Percentiles rank a stretch among this genome's conserved stretches.
Conservation (phyloP, 2,888 invertebrate genomes). For the Trissoscelio sp. region DNA sequence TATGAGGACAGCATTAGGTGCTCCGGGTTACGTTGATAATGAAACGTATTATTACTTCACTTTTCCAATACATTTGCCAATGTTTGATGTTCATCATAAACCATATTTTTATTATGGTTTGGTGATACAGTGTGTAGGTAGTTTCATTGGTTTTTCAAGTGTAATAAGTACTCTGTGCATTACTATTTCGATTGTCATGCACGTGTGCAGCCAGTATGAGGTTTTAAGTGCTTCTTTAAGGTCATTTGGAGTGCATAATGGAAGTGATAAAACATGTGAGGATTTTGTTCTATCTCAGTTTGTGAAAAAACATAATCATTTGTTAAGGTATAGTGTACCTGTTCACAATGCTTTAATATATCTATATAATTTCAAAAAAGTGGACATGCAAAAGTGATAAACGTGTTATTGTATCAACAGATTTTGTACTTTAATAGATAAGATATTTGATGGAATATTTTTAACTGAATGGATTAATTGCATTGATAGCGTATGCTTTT, state of each 20-base stretch:
- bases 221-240: not conserved
- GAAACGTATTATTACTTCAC: not conserved
- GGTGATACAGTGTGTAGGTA: not conserved
- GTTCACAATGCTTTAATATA: too few relatives aligned
- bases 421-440: too few relatives aligned
- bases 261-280: not conserved
- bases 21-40: not conserved
- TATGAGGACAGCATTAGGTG: not conserved
- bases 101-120: slow-evolving; percentile 5
- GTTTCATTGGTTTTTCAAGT: not conserved
- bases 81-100: not conserved
- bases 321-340: not conserved
- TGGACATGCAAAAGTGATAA: too few relatives aligned
- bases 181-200: not conserved
- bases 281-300: not conserved
- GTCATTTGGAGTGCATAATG: not conserved
- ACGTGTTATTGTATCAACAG: too few relatives aligned
- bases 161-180: not conserved
- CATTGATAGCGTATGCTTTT: too few relatives aligned
- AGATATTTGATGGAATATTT: too few relatives aligned
- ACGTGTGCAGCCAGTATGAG: slow-evolving; percentile 7
- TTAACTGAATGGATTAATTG: too few relatives aligned
- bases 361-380: too few relatives aligned
- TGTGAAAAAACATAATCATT: not conserved
- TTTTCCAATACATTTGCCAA: not conserved